These are phyloP conservation scores for Elgaria multicarinata DNA, from an alignment of 2,113 vertebrate species.

Conservation along the genomic window DNA sequence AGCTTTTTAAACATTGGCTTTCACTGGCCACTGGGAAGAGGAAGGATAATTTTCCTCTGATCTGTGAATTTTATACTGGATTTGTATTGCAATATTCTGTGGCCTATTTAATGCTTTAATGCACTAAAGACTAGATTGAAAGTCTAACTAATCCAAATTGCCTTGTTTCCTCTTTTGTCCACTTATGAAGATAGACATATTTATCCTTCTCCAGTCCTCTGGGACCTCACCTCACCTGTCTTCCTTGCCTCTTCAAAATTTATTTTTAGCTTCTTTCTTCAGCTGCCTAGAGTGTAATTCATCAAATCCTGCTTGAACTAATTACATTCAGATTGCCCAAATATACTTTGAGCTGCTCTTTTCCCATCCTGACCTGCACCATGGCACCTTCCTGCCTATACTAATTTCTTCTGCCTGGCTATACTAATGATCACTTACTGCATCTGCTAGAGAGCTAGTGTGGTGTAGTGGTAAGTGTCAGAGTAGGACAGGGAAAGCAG, in stretches of 20 bases:
- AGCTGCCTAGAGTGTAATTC: background rate
- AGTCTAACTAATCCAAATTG: background rate
- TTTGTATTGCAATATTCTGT: background rate
- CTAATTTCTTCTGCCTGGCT: background rate
- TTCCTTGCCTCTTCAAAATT: background rate
- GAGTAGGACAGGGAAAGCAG: background rate
- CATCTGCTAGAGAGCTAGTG: background rate
- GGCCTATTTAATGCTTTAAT: background rate
- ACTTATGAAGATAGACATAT: background rate
- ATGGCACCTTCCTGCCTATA: background rate
- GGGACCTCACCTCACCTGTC: background rate
- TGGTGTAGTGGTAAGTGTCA: background rate
- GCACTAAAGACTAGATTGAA: background rate
- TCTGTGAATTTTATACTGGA: background rate
- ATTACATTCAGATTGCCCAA: background rate
- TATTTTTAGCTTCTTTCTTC: background rate
- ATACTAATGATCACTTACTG: background rate
- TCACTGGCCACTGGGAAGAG: too few relatives aligned
- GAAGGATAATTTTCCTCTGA: background rate
- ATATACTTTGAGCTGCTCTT: background rate
- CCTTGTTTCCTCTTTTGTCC: background rate
- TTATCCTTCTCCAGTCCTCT: background rate
- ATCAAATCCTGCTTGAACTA: constrained; percentile 9
- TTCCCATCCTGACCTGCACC: background rate
- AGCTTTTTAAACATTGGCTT: too few relatives aligned